These are phyloP conservation scores for Bruchidius siliquastri DNA, from an alignment of 2,888 invertebrate species.

Conservation along the genomic window DNA sequence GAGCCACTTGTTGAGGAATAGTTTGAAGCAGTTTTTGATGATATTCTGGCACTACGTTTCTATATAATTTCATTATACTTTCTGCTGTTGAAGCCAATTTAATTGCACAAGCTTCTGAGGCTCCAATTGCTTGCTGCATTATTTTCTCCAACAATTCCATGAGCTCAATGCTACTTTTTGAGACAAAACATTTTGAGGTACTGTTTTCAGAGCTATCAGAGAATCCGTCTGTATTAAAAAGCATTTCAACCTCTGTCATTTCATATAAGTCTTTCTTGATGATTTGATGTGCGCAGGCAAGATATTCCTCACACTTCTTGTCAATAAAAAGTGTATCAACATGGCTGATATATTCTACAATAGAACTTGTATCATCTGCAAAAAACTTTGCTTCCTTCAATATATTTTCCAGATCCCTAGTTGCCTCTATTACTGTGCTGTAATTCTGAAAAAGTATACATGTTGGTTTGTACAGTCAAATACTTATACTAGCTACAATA, in stretches of 20 bases:
- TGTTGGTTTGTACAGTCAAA: no score
- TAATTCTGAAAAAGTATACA: slow-evolving; percentile 45
- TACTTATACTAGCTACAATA: no score
- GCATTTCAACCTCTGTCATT: slow-evolving; percentile 54
- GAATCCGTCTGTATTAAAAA: slow-evolving; percentile 46
- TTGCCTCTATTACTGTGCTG: slow-evolving; percentile 57
- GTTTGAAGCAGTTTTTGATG: slow-evolving; percentile 76
- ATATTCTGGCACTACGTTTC: slow-evolving; percentile 70
- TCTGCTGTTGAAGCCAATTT: slow-evolving; percentile 66
- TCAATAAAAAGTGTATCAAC: slow-evolving; percentile 72
- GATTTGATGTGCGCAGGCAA: slow-evolving; percentile 63
- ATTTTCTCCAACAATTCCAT: slow-evolving; percentile 60
- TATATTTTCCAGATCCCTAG: slow-evolving; percentile 61
- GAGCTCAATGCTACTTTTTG: slow-evolving; percentile 60
- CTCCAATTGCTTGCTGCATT: slow-evolving; percentile 61
- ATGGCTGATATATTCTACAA: slow-evolving; percentile 67
- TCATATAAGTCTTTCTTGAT: slow-evolving; percentile 79
- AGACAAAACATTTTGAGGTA: slow-evolving; percentile 57
- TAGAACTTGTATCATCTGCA: slow-evolving; percentile 51
- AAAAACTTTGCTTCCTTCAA: slow-evolving; percentile 58
- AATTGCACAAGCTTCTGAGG: slow-evolving; percentile 58
- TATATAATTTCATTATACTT: slow-evolving; percentile 72
- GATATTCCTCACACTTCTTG: slow-evolving; percentile 68
- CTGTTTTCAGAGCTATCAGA: slow-evolving; percentile 45
- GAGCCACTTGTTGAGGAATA: slow-evolving; percentile 82